Evolutionary conservation across 2,888 invertebrate genomes (phyloP).

Genomic region (Xestia c-nigrum): DNA sequence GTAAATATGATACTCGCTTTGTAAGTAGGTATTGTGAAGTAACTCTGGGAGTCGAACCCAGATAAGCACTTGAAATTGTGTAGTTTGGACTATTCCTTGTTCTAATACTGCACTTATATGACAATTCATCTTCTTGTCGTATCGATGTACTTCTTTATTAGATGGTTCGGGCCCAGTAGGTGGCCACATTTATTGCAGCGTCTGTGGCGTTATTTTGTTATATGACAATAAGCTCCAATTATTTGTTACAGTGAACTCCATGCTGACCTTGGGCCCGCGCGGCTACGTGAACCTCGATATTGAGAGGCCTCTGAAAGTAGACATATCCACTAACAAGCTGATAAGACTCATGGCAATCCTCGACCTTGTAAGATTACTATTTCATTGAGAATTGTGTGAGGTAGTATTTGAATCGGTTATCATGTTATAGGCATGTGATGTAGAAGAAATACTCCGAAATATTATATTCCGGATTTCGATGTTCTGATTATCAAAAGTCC

Average conservation of each 20-base stretch:
- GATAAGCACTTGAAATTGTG: not conserved
- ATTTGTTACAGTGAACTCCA: conserved; percentile 6
- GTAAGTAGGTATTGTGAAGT: not conserved
- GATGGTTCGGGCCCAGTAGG: no score
- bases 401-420: not conserved
- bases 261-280: conserved; percentile 60
- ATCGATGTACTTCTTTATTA: no score
- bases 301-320: conserved; percentile 80
- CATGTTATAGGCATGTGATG: not conserved
- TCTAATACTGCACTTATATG: not conserved
- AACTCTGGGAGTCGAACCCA: not conserved
- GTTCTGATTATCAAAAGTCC: no score
- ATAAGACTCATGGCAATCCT: conserved; percentile 71
- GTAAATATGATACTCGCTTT: not conserved
- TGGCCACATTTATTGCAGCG: no score
- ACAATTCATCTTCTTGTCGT: no score
- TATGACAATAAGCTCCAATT: not conserved
- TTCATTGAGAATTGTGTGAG: not conserved
- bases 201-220: not conserved
- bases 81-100: not conserved
- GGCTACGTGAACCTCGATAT: conserved; percentile 76
- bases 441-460: no score
- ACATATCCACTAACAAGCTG: conserved; percentile 76
- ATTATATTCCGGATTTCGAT: no score
- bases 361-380: conserved; percentile 51